Evolutionary conservation across 2,797 vertebrate species (phyloP).

Genomic region (Poecile montanus): DNA sequence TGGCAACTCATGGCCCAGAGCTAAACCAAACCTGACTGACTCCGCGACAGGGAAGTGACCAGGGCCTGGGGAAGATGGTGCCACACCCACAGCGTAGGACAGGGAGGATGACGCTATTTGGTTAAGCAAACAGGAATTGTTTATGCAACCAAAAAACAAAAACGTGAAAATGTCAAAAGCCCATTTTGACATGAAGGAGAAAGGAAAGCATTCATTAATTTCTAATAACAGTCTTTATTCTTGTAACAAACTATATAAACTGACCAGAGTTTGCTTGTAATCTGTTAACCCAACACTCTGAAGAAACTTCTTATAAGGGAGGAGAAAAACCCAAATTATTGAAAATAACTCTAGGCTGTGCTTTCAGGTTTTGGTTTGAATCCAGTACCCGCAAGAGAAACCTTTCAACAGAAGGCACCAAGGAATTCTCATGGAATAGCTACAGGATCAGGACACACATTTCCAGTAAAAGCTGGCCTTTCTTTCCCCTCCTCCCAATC

Average conservation of each 20-base stretch:
- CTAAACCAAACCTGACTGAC: neutral
- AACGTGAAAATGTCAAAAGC: neutral
- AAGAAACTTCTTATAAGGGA: neutral
- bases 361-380: neutral
- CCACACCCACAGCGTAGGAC: neutral
- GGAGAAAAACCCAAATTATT: neutral
- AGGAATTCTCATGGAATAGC: neutral
- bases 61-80: neutral
- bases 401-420: neutral
- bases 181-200: neutral
- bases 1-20: neutral
- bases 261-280: neutral
- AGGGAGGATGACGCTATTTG: neutral
- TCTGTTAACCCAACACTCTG: neutral
- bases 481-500: neutral
- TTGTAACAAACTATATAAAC: neutral
- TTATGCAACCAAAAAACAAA: constrained; percentile 1
- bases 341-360: neutral
- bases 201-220: constrained; percentile 1
- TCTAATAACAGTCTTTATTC: neutral
- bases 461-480: constrained; percentile 7
- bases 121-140: neutral
- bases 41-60: accelerated
- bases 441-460: neutral
- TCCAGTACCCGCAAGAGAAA: neutral